phyloP scores from a whole-genome alignment of 2,113 vertebrate species.

The Oceanodroma tethys region DNA sequence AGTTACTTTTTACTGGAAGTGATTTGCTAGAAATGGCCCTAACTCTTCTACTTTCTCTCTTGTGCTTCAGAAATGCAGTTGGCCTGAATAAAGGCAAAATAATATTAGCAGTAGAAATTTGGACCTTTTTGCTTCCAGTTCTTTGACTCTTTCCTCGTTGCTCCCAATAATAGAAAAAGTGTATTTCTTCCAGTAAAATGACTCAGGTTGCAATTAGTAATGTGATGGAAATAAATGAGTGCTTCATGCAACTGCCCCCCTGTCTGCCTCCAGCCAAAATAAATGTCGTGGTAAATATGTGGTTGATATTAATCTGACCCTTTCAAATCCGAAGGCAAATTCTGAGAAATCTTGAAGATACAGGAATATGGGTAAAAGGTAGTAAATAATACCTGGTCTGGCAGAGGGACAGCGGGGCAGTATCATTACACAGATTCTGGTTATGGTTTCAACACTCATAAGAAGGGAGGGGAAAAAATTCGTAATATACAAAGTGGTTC shows the following conservation, averaged over 20 bases:
- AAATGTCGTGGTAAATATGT: background rate
- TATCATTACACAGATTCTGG: background rate
- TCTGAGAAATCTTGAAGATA: background rate
- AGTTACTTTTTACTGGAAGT: conserved; percentile 46
- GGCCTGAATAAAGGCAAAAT: conserved; percentile 30
- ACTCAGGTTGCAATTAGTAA: conserved; percentile 39
- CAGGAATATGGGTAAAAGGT: background rate
- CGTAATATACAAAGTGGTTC: background rate
- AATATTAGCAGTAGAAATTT: background rate
- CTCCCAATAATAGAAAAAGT: background rate
- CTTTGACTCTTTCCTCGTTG: background rate
- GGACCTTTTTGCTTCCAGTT: conserved; percentile 1
- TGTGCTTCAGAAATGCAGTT: conserved; percentile 13
- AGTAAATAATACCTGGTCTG: background rate
- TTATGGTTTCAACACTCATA: background rate
- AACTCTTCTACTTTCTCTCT: background rate
- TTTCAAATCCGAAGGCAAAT: conserved; percentile 2
- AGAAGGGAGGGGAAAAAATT: background rate
- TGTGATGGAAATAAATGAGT: background rate
- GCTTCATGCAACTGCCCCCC: background rate
- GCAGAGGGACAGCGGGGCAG: background rate
- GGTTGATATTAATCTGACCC: background rate
- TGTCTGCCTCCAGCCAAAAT: background rate
- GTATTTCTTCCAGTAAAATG: conserved; percentile 50
- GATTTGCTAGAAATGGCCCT: conserved; percentile 26